Evolutionary conservation across 2,888 invertebrate genomes (phyloP).

Genomic region (Chrysolina haemoptera): DNA sequence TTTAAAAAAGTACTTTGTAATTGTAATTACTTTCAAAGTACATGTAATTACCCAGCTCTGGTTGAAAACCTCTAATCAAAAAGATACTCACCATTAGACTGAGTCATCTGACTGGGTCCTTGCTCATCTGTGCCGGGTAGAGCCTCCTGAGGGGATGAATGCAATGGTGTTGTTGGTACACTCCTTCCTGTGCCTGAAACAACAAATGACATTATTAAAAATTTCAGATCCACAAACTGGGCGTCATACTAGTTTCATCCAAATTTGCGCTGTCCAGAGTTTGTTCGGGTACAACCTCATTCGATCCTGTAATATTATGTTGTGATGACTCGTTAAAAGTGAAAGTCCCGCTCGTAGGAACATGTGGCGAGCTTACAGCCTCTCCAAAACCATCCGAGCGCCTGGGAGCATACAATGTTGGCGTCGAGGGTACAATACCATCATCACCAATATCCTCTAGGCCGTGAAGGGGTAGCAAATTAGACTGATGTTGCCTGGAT

Average conservation of each 20-base stretch:
- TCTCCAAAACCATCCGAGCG: slow-evolving; percentile 91
- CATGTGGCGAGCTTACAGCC: slow-evolving; percentile 92
- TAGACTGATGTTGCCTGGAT: slow-evolving; percentile 69
- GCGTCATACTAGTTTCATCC: slow-evolving; percentile 66
- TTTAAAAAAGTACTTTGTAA: no score
- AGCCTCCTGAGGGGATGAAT: slow-evolving; percentile 75
- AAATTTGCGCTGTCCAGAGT: slow-evolving; percentile 61
- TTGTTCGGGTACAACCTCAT: slow-evolving; percentile 66
- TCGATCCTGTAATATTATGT: slow-evolving; percentile 55
- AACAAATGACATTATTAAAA: slow-evolving; percentile 51
- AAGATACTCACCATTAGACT: slow-evolving; percentile 60
- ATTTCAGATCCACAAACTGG: slow-evolving; percentile 46
- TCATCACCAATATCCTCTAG: slow-evolving; percentile 81
- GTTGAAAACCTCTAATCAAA: neutral
- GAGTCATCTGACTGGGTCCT: slow-evolving; percentile 56
- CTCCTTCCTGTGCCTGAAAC: slow-evolving; percentile 75
- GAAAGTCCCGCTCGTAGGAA: slow-evolving; percentile 76
- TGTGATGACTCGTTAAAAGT: slow-evolving; percentile 74
- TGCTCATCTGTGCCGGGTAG: slow-evolving; percentile 64
- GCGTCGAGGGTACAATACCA: slow-evolving; percentile 89
- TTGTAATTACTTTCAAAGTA: no score
- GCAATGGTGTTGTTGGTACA: slow-evolving; percentile 79
- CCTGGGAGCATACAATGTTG: slow-evolving; percentile 87
- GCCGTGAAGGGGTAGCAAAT: slow-evolving; percentile 67
- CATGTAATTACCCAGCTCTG: no score